Evolutionary conservation across 35 echinoderm and acorn worm genomes (phyloP).

Genomic region (Amphiura filiformis): DNA sequence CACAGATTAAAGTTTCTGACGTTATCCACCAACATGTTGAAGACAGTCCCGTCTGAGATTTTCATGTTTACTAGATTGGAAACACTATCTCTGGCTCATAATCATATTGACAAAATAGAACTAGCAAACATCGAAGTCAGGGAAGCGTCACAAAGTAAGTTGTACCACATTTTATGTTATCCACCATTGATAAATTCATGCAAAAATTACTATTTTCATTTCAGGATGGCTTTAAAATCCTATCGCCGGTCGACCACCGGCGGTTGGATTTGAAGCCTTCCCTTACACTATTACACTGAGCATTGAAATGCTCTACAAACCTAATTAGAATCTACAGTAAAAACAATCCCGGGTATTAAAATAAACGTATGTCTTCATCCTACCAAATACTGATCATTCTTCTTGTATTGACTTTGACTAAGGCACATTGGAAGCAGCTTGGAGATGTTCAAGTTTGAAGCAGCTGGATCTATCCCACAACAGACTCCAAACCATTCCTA

Average conservation of each 20-base stretch:
- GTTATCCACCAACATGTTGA: not conserved
- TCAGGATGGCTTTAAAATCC: not conserved
- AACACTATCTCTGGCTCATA: not conserved
- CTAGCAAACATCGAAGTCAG: not conserved
- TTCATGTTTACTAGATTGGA: not conserved
- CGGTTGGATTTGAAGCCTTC: not conserved
- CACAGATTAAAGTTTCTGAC: not conserved
- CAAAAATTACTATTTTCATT: not conserved
- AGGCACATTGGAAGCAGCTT: not conserved
- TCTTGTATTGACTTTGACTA: too few relatives aligned
- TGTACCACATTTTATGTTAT: not conserved
- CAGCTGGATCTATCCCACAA: conserved; percentile 2
- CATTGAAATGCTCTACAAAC: too few relatives aligned
- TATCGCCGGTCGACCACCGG: not conserved
- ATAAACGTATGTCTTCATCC: too few relatives aligned
- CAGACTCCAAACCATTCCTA: not conserved
- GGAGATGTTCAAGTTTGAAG: conserved; percentile 7
- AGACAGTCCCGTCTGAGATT: not conserved
- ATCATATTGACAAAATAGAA: not conserved
- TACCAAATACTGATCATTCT: not conserved
- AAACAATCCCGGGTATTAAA: too few relatives aligned
- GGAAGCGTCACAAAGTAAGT: not conserved
- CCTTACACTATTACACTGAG: too few relatives aligned
- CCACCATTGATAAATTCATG: not conserved
- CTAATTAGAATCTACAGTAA: too few relatives aligned